Evolutionary conservation across 2,888 invertebrate species (phyloP).

Genomic region (Pinctada fucata): DNA sequence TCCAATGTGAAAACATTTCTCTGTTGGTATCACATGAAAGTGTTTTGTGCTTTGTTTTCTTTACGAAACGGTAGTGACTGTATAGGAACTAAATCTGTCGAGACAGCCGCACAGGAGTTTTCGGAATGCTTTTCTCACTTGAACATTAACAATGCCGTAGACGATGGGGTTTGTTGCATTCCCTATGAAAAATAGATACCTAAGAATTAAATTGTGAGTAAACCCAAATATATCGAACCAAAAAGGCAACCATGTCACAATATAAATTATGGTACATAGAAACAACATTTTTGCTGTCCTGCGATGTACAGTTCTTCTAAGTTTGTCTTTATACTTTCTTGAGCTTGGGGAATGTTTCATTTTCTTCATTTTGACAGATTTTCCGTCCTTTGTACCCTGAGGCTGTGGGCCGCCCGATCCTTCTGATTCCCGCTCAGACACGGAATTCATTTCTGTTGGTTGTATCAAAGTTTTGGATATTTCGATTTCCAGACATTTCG

Average conservation of each 20-base stretch:
- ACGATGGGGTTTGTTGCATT: conserved; percentile 66
- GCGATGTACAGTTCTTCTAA: conserved; percentile 43
- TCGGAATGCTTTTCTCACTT: conserved; percentile 53
- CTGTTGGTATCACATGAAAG: too few relatives aligned
- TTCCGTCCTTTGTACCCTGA: background rate
- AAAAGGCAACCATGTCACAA: conserved; percentile 68
- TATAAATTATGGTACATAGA: conserved; percentile 63
- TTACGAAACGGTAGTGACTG: too few relatives aligned
- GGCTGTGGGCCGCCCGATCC: background rate
- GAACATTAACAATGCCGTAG: conserved; percentile 63
- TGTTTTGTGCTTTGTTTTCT: too few relatives aligned
- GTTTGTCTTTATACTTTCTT: conserved; percentile 22
- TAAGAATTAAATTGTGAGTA: conserved; percentile 52
- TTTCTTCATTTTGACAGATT: background rate
- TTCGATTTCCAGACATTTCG: conserved; percentile 1
- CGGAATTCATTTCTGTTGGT: conserved; percentile 12
- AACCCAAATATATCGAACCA: conserved; percentile 65
- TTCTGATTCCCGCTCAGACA: conserved; percentile 18
- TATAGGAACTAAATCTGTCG: background rate
- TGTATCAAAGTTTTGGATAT: conserved; percentile 1
- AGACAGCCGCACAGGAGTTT: conserved; percentile 37
- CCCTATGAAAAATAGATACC: conserved; percentile 63
- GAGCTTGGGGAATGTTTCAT: background rate
- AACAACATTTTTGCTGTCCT: conserved; percentile 67
- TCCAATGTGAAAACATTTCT: too few relatives aligned